A percentile compares a stretch with the other conserved stretches of the same genome.
These are phyloP conservation scores for Reinhardtius hippoglossoides DNA, from an alignment of 2,113 vertebrate genomes.

Conservation along the genomic window DNA sequence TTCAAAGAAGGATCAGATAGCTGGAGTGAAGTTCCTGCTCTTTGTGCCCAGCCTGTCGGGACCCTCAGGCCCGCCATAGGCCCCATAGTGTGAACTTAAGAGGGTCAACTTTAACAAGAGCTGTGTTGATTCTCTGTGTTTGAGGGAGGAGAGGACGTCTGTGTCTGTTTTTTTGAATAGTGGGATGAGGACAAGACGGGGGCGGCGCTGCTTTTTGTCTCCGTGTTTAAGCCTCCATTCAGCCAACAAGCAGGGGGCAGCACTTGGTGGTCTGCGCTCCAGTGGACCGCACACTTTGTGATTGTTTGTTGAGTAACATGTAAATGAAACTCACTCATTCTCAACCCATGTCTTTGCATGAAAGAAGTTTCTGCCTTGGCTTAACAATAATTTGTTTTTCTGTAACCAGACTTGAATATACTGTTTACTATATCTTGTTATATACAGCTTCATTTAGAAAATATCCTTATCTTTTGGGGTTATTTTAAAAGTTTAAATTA, in stretches of 20 bases:
- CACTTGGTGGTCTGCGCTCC: slow-evolving; percentile 53
- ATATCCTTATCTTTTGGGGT: not conserved
- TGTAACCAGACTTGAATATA: too few relatives aligned
- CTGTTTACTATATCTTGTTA: too few relatives aligned
- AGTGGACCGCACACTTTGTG: slow-evolving; percentile 31
- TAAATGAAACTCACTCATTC: not conserved
- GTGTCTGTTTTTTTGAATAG: slow-evolving; percentile 59
- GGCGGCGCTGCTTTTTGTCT: slow-evolving; percentile 66
- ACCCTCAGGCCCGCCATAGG: slow-evolving; percentile 39
- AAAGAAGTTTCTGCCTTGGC: not conserved
- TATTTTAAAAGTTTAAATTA: not conserved
- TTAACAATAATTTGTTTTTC: too few relatives aligned
- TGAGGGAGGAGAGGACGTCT: slow-evolving; percentile 59
- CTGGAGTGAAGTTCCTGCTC: slow-evolving; percentile 53
- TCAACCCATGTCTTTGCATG: not conserved
- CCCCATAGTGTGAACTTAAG: slow-evolving; percentile 64
- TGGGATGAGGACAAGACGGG: slow-evolving; percentile 55
- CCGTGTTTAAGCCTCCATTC: slow-evolving; percentile 52
- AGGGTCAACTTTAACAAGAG: slow-evolving; percentile 76
- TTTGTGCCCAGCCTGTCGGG: slow-evolving; percentile 60
- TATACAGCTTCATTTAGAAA: not conserved
- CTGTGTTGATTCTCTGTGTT: slow-evolving; percentile 68
- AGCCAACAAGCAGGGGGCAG: slow-evolving; percentile 51
- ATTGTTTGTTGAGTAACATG: slow-evolving; percentile 13
- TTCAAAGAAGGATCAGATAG: slow-evolving; percentile 36